These are phyloP conservation scores for Bombycilla garrulus DNA, from an alignment of 2,113 vertebrate species.

Conservation along the genomic window DNA sequence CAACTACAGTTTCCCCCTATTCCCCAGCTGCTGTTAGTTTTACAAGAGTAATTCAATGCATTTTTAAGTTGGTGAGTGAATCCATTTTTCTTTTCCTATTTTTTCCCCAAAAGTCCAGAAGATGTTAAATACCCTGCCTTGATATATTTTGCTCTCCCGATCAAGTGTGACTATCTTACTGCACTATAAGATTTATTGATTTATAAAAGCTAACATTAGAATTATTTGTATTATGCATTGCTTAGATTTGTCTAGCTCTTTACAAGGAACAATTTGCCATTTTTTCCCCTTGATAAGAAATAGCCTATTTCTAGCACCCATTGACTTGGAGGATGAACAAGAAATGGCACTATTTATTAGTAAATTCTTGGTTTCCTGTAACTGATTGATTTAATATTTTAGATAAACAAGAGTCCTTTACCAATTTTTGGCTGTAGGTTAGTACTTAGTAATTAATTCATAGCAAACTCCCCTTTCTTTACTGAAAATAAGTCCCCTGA, in stretches of 20 bases:
- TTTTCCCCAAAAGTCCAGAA: background rate
- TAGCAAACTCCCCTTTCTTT: background rate
- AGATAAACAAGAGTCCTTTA: background rate
- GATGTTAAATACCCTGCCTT: background rate
- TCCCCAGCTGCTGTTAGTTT: background rate
- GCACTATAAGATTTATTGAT: too few species aligned
- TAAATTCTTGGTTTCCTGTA: background rate
- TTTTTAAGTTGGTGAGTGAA: background rate
- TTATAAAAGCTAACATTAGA: background rate
- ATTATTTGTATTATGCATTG: background rate
- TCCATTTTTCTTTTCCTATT: background rate
- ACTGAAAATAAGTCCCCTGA: background rate
- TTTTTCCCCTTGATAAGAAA: background rate
- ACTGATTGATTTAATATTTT: background rate
- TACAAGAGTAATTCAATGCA: background rate
- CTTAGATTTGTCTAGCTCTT: background rate
- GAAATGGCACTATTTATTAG: background rate
- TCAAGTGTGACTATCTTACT: background rate
- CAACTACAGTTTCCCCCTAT: background rate
- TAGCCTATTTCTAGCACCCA: background rate
- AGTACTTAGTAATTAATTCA: background rate
- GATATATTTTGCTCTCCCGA: background rate
- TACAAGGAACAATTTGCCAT: background rate
- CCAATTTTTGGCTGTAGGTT: background rate
- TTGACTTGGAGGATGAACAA: background rate